phyloP scores from a whole-genome alignment of 1,140 invertebrate species.

The Daktulosphaira vitifoliae region DNA sequence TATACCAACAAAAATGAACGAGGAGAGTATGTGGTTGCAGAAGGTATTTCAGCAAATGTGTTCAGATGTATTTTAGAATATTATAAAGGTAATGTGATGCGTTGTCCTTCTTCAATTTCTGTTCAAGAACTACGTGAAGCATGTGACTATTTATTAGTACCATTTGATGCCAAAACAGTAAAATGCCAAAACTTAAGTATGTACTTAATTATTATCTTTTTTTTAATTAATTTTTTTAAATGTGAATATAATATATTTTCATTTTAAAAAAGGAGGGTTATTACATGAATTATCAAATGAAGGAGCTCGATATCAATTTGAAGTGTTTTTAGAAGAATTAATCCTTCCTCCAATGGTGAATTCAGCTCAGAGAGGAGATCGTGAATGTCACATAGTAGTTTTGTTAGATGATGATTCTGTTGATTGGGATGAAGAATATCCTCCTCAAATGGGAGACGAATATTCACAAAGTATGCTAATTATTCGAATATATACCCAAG shows the following conservation, averaged over 20 bases:
- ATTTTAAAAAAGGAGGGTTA: conserved; percentile 88
- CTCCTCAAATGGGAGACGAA: conserved; percentile 97
- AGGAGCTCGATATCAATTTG: conserved; percentile 93
- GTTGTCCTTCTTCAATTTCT: conserved; percentile 60
- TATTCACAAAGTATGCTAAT: conserved; percentile 92
- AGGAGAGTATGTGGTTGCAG: conserved; percentile 96
- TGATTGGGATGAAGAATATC: conserved; percentile 98
- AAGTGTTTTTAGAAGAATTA: conserved; percentile 88
- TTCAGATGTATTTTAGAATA: conserved; percentile 95
- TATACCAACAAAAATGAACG: conserved; percentile 88
- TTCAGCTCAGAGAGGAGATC: conserved; percentile 80
- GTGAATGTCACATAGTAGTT: conserved; percentile 90
- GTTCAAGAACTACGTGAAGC: conserved; percentile 94
- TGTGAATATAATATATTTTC: no score
- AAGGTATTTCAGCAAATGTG: conserved; percentile 82
- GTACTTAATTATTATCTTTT: no score
- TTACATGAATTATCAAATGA: conserved; percentile 98
- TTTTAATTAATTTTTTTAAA: no score
- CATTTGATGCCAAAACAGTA: conserved; percentile 92
- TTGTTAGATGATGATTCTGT: conserved; percentile 91
- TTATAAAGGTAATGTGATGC: conserved; percentile 81
- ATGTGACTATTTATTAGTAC: conserved; percentile 96
- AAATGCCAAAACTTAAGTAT: conserved; percentile 89
- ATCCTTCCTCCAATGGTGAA: conserved; percentile 94
- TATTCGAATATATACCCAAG: no score